Evolutionary conservation across 2,888 invertebrate genomes (phyloP).

Genomic region (Tinea trinotella): DNA sequence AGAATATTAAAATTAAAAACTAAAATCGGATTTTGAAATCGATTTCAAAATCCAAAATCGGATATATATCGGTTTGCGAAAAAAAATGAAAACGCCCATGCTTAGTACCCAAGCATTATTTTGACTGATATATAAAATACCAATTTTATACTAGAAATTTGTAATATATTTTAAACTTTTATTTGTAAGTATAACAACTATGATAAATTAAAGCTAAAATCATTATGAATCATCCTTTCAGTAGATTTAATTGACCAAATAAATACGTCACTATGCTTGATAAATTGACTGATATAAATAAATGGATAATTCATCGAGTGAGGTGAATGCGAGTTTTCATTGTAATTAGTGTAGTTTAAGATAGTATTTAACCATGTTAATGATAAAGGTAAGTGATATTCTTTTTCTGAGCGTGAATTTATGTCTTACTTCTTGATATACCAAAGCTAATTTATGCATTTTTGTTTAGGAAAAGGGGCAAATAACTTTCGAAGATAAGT

Average conservation of each 20-base stretch:
- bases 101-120: too few species aligned
- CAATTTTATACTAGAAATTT: too few species aligned
- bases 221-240: too few species aligned
- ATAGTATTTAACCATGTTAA: background rate
- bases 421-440: background rate
- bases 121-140: too few species aligned
- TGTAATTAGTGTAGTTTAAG: background rate
- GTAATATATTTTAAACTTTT: too few species aligned
- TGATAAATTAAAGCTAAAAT: too few species aligned
- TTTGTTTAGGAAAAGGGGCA: conserved; percentile 81
- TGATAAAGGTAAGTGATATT: conserved; percentile 1
- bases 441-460: background rate
- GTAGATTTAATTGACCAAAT: background rate
- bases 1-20: too few species aligned
- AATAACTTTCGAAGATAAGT: conserved; percentile 94
- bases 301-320: background rate
- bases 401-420: background rate
- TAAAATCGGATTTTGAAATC: too few species aligned
- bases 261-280: background rate
- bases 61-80: too few species aligned
- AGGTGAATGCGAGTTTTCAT: background rate
- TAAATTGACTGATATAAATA: background rate
- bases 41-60: too few species aligned
- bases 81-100: too few species aligned
- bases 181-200: too few species aligned